phyloP scores from a whole-genome alignment of 2,888 invertebrate species.

The Catocala nupta region DNA sequence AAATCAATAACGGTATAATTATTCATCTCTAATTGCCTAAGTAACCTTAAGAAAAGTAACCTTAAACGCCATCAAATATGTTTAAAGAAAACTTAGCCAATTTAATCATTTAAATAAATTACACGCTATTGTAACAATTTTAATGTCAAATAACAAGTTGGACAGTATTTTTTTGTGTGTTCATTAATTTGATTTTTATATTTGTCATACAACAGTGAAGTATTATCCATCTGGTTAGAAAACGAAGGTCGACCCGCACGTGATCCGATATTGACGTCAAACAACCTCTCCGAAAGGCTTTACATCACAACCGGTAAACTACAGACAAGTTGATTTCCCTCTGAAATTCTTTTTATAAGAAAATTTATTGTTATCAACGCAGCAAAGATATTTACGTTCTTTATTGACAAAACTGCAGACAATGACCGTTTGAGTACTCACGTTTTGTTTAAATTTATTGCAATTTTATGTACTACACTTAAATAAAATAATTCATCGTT shows the following conservation, averaged over 20 bases:
- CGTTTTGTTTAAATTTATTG: constrained; percentile 6
- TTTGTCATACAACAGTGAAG: constrained; percentile 23
- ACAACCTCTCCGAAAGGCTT: constrained; percentile 56
- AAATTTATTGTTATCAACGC: constrained; percentile 1
- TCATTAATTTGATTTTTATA: not conserved
- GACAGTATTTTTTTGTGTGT: constrained; percentile 2
- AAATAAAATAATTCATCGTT: constrained; percentile 11
- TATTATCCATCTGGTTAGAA: constrained; percentile 37
- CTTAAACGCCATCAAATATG: constrained; percentile 23
- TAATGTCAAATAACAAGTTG: not conserved
- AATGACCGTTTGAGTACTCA: not conserved
- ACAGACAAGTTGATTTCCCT: constrained; percentile 3
- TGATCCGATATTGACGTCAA: constrained; percentile 68
- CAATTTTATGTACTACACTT: constrained; percentile 7
- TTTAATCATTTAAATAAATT: not conserved
- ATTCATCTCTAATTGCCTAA: constrained; percentile 38
- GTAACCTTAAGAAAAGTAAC: constrained; percentile 34
- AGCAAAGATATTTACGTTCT: not conserved
- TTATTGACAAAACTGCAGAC: constrained; percentile 1
- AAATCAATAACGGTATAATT: constrained; percentile 50
- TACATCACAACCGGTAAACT: constrained; percentile 32
- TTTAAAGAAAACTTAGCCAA: constrained; percentile 13
- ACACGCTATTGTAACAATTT: not conserved
- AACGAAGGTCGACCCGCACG: constrained; percentile 68
- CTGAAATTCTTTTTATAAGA: constrained; percentile 8